phyloP scores from a whole-genome alignment of 1,140 invertebrate genomes.

The Plodia interpunctella region DNA sequence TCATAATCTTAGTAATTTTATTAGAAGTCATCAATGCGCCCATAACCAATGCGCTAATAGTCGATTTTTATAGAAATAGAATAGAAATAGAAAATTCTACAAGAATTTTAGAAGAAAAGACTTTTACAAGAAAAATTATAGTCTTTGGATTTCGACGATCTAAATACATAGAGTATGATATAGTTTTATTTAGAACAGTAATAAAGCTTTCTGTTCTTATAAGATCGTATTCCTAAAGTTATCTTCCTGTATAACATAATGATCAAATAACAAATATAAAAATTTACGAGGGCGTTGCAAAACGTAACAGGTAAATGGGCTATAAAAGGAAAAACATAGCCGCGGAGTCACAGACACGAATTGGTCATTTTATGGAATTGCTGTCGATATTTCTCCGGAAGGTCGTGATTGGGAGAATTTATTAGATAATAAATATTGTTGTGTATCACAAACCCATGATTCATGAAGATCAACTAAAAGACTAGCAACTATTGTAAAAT shows the following conservation, averaged over 20 bases:
- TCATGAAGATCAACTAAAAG: not conserved
- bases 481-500: too few relatives aligned
- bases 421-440: not conserved
- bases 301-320: slow-evolving; percentile 9
- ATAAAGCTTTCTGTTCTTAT: not conserved
- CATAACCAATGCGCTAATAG: not conserved
- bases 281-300: slow-evolving; percentile 28
- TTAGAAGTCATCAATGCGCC: not conserved
- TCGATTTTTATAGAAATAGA: not conserved
- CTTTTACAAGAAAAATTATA: too few relatives aligned
- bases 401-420: not conserved
- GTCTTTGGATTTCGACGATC: not conserved
- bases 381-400: slow-evolving; percentile 18
- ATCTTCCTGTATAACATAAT: not conserved
- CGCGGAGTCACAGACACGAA: slow-evolving; percentile 13
- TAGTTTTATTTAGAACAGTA: not conserved
- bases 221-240: not conserved
- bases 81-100: too few relatives aligned
- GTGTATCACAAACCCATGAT: not conserved
- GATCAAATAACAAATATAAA: not conserved
- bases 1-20: not conserved
- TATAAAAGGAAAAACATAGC: not conserved
- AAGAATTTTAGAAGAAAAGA: too few relatives aligned
- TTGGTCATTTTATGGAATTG: slow-evolving; percentile 17
- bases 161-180: not conserved